phyloP scores from a whole-genome alignment of 2,888 invertebrate species.

The Apamea crenata region DNA sequence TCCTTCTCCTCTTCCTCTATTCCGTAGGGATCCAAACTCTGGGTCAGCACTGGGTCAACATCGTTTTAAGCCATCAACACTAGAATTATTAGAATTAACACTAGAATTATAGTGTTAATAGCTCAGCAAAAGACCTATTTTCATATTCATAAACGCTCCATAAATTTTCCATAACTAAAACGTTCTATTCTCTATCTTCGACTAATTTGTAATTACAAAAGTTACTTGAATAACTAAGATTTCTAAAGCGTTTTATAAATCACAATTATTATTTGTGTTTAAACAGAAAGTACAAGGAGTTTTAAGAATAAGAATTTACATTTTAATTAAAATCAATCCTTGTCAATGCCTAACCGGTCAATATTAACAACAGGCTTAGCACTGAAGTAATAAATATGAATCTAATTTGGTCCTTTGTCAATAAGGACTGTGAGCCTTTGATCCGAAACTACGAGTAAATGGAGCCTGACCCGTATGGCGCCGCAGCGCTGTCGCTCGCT shows the following conservation, averaged over 20 bases:
- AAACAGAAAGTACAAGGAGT: not conserved
- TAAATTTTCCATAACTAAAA: constrained; percentile 23
- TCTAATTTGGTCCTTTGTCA: constrained; percentile 51
- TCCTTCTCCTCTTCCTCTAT: not conserved
- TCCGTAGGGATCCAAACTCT: not conserved
- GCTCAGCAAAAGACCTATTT: constrained; percentile 25
- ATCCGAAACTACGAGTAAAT: constrained; percentile 46
- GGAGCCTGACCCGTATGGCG: constrained; percentile 31
- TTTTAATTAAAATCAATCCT: constrained; percentile 25
- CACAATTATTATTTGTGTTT: not conserved
- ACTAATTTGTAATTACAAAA: constrained; percentile 19
- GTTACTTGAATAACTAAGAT: not conserved
- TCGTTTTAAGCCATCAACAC: constrained; percentile 18
- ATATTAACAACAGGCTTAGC: constrained; percentile 30
- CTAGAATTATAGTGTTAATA: constrained; percentile 22
- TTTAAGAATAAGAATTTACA: not conserved
- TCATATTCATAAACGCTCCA: constrained; percentile 31
- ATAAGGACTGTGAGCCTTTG: constrained; percentile 45
- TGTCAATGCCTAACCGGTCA: not conserved
- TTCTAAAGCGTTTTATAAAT: not conserved
- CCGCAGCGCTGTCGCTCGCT: constrained; percentile 50
- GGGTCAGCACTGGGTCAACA: constrained; percentile 11
- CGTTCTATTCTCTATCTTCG: constrained; percentile 9
- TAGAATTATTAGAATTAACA: constrained; percentile 21
- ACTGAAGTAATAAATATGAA: constrained; percentile 46